Base-by-base conservation (phyloP, 2,113 vertebrate genomes). In the Pagrus major region DNA sequence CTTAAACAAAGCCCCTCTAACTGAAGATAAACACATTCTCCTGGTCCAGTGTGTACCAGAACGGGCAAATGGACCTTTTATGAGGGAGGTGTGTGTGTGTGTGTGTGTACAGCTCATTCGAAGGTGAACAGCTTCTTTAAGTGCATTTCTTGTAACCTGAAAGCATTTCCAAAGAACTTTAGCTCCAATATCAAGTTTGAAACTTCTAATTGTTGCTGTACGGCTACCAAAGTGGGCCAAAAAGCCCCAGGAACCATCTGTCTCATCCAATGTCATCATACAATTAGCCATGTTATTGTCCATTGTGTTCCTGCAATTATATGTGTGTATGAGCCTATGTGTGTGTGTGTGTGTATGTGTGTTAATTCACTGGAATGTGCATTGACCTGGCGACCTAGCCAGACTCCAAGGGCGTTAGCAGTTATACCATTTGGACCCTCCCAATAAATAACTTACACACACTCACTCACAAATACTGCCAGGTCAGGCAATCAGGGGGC, bases 341-440 rank as follows among this genome's bases (percentile, higher is more conserved):
- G 23, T 68, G 61, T 54, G 60, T 76, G 71, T 75, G 25, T 67
- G 66, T 71, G 78, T 49, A 68, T 67, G 82, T 84, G 81, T 74
- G 79, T 86, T 86, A 84, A 79, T 70, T 35, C 12, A 16, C 68
- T 81, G 87, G 91, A 94, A 94, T 95, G 91, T 39, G 86, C 82
- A 83, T 76, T 95, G 93, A 96, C 94, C 94, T 78, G 64, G 10
- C 56, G 92, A 92, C 93, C 88, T 55, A 81, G 67, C 81, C 91
- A 90, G 89, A 91, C 94, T 95, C 90, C 93, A 94, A 93, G 94
- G 94, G 93, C 86, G 77, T 90, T 89, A 91, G 86, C 87, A 91
- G 76, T 88, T 81, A 59, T 88, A 89, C 94, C 93, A 95, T 95
- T 94, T 95, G 94, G 91, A 91, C 81, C 73, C 86, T 92, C 91